Evolutionary conservation across 2,797 vertebrate genomes (phyloP), one percentile per base, ranked within the genome.

Genomic region (Pristis pectinata): DNA sequence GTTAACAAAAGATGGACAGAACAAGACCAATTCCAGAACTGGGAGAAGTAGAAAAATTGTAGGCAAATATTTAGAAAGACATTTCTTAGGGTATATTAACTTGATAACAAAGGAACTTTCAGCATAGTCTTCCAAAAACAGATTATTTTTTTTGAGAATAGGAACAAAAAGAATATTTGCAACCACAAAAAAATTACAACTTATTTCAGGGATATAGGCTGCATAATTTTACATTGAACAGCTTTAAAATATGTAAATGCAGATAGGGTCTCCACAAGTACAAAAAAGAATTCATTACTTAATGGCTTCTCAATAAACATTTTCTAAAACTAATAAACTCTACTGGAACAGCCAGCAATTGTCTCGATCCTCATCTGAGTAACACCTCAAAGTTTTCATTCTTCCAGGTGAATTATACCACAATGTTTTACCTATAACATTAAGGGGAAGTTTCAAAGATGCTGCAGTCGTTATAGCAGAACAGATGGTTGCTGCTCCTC

Each of bases 401-500:
- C 17, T 91, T 67, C 37, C 61, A 67, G 17, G 87, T 41, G 59
- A 89, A 89, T 64, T 15, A 44, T 49, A 93, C 19, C 27, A 41
- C 67, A 83, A 56, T 59, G 37, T 41, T 97, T 97, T 96, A 99
- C 99, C 98, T 13, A 99, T 95, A 94, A 99, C 96, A 95, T 99
- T 99, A 95, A 99, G 92, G 1, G 98, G 99, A 27, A 99, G 96
- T 15, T 97, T 97, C 59, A 99, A 97, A 95, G 98, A 97, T 41
- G 98, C 99, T 61, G 98, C 98, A 1, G 98, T 98, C 96, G 99
- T 97, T 3, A 99, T 97, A 94, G 99, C 97, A 0, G 99, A 98
- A 94, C 98, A 99, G 79, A 99, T 96, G 0, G 98, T 99, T 49
- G 99, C 99, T 7, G 99, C 99, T 93, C 99, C 99, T 0, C 99